A percentile compares a stretch with the other conserved stretches of the same genome.
These are phyloP conservation scores for Semnopithecus entellus DNA, from an alignment of 2,113 vertebrate species.

Conservation along the genomic window DNA sequence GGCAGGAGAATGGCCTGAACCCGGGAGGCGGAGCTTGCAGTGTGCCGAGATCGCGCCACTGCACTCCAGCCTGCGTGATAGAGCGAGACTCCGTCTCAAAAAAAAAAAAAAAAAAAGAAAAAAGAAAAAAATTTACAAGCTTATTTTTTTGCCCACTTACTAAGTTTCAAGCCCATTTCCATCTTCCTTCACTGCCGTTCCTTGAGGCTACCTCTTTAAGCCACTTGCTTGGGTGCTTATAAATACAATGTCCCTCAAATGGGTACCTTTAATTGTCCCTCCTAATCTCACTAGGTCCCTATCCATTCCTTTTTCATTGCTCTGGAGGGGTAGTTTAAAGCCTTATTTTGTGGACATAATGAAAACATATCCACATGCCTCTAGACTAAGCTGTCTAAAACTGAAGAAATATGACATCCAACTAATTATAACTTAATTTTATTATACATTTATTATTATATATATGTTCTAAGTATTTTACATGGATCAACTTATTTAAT, in stretches of 20 bases:
- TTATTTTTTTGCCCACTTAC: not conserved
- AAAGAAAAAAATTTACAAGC: not conserved
- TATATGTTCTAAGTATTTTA: not conserved
- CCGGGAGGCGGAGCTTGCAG: no score
- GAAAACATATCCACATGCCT: not conserved
- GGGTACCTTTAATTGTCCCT: not conserved
- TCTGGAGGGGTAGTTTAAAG: not conserved
- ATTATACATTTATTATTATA: not conserved
- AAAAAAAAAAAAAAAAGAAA: no score
- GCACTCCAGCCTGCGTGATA: no score
- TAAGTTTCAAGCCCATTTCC: not conserved
- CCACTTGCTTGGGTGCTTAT: not conserved
- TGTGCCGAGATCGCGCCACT: no score
- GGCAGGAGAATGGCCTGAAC: no score
- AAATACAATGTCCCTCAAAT: not conserved
- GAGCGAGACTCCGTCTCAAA: no score
- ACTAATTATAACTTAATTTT: slow-evolving; percentile 16
- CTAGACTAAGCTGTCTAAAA: not conserved
- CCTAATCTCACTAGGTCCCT: not conserved
- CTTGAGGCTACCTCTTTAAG: not conserved
- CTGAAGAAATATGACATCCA: not conserved
- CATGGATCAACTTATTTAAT: not conserved
- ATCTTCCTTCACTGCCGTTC: not conserved
- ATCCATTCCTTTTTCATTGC: not conserved
- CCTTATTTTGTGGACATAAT: not conserved